Conservation (phyloP, 1,140 invertebrate species). For the Dendroctonus valens region DNA sequence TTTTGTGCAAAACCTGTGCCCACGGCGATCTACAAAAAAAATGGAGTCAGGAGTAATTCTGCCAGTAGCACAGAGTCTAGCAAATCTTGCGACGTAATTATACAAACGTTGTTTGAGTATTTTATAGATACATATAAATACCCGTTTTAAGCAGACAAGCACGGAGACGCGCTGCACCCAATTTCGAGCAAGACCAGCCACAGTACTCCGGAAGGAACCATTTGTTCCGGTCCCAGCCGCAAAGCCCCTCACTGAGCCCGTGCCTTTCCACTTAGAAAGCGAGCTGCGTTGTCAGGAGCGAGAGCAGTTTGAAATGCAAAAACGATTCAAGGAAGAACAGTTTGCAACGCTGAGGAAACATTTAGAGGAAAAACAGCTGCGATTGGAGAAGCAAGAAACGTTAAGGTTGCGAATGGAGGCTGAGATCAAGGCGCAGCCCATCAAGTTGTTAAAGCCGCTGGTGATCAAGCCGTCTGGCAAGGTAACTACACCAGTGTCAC, state of each 20-base stretch:
- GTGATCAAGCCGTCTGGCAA: conserved; percentile 20
- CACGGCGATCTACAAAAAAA: conserved; percentile 36
- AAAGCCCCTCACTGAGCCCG: conserved; percentile 35
- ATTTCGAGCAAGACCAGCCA: conserved; percentile 55
- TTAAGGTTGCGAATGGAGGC: conserved; percentile 27
- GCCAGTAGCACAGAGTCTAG: background rate
- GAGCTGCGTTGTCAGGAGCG: conserved; percentile 52
- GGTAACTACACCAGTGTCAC: conserved; percentile 29
- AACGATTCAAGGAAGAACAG: conserved; percentile 50
- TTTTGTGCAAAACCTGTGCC: conserved; percentile 53
- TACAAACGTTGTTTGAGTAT: background rate
- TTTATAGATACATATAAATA: background rate
- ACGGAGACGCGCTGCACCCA: conserved; percentile 10
- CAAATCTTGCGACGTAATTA: background rate
- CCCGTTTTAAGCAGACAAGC: conserved; percentile 5
- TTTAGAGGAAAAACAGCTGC: conserved; percentile 12
- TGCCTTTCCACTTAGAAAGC: conserved; percentile 52
- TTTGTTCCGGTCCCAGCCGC: conserved; percentile 51
- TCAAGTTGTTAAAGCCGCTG: conserved; percentile 33
- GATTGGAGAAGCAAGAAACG: conserved; percentile 4
- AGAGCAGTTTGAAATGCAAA: conserved; percentile 50
- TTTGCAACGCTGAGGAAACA: conserved; percentile 27
- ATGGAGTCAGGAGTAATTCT: background rate
- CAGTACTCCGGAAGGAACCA: conserved; percentile 53
- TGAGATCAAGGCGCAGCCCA: conserved; percentile 37